Percentiles rank a stretch among this genome's conserved stretches.
Evolutionary conservation across 1,140 invertebrate species (phyloP).

Genomic region (Bicyclus anynana): DNA sequence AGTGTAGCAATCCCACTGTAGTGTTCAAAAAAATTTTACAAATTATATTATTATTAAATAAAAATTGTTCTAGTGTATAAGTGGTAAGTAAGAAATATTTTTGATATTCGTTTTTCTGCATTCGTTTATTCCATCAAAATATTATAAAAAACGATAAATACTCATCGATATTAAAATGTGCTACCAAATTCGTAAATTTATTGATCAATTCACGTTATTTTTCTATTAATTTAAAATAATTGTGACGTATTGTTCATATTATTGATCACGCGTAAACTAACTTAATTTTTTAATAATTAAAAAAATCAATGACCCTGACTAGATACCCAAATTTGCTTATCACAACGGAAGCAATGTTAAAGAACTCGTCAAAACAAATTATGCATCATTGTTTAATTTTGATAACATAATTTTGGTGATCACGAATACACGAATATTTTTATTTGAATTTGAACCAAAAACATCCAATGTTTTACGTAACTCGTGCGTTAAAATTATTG

Average conservation of each 20-base stretch:
- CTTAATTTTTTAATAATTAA: background rate
- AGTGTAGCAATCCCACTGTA: constrained; percentile 9
- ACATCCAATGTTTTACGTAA: no score
- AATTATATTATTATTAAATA: background rate
- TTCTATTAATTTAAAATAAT: no score
- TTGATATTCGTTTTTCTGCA: no score
- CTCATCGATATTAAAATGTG: no score
- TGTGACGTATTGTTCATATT: no score
- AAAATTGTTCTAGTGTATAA: background rate
- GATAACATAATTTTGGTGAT: background rate
- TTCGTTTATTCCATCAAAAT: no score
- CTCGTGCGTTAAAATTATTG: no score
- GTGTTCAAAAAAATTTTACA: constrained; percentile 5
- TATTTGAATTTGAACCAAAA: no score
- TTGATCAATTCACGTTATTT: no score
- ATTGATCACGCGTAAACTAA: background rate
- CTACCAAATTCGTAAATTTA: no score
- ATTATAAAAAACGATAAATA: no score
- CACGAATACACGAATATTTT: no score
- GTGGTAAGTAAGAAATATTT: constrained; percentile 9
- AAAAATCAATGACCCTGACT: background rate
- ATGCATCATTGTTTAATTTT: background rate
- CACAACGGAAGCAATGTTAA: background rate
- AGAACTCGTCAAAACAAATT: background rate
- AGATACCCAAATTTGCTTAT: background rate